A percentile compares a stretch with the other conserved stretches of the same genome.
phyloP scores from a whole-genome alignment of 2,888 invertebrate genomes.

The Operophtera brumata region DNA sequence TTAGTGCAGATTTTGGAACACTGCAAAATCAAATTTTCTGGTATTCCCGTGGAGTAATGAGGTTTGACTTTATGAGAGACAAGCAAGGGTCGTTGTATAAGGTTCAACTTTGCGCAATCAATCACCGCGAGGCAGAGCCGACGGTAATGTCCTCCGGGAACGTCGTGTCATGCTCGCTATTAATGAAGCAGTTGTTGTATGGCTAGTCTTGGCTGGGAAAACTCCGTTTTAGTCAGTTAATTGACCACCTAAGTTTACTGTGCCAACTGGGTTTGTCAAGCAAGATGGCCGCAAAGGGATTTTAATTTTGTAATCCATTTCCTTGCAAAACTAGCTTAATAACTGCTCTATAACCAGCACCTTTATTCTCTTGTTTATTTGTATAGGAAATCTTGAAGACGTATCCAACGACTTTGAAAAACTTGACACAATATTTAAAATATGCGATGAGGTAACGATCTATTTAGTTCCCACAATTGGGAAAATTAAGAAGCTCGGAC shows the following conservation, averaged over 20 bases:
- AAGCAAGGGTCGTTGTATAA: conserved; percentile 35
- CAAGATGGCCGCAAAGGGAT: neutral
- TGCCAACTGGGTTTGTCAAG: neutral
- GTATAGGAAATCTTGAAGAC: too few species aligned
- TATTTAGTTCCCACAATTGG: too few species aligned
- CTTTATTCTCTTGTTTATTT: too few species aligned
- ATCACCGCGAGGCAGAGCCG: conserved; percentile 36
- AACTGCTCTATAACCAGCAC: too few species aligned
- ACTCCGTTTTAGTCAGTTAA: conserved; percentile 2
- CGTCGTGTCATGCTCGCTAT: conserved; percentile 38
- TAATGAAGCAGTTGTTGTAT: conserved; percentile 23
- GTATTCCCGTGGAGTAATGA: conserved; percentile 43
- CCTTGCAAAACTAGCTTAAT: neutral
- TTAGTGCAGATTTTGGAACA: conserved; percentile 47
- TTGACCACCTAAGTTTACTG: neutral
- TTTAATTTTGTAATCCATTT: neutral
- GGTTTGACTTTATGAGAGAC: conserved; percentile 45
- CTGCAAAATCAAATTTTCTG: conserved; percentile 61
- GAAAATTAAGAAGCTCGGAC: neutral
- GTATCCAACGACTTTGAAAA: too few species aligned
- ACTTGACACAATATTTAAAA: too few species aligned
- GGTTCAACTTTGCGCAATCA: conserved; percentile 50
- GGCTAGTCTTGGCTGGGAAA: conserved; percentile 7
- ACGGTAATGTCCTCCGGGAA: conserved; percentile 33
- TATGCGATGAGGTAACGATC: too few species aligned